Conservation (phyloP, 2,113 vertebrate genomes). For the Probosciger aterrimus region DNA sequence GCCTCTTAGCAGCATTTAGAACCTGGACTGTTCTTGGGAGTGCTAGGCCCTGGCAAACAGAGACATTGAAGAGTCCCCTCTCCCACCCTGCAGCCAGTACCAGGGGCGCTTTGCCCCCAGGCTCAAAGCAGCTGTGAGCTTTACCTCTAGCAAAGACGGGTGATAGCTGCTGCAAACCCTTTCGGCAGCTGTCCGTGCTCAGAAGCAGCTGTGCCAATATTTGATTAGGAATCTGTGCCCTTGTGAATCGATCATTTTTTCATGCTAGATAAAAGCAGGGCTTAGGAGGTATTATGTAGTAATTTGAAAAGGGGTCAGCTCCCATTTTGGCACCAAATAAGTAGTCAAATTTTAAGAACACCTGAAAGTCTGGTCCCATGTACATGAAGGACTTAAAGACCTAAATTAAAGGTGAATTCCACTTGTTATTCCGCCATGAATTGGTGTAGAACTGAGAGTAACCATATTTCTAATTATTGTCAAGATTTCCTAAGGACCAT, state of each 20-base stretch:
- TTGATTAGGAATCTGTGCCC: not conserved
- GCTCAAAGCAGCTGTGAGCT: not conserved
- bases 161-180: not conserved
- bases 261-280: not conserved
- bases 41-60: not conserved
- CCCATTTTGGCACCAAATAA: not conserved
- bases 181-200: not conserved
- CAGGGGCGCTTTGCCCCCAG: not conserved
- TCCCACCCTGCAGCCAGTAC: not conserved
- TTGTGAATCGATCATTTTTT: not conserved
- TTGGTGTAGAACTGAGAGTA: not conserved
- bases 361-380: not conserved
- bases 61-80: not conserved
- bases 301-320: not conserved
- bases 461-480: not conserved
- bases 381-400: not conserved
- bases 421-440: not conserved
- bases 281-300: not conserved
- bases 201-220: not conserved
- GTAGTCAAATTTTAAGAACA: not conserved
- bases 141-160: not conserved
- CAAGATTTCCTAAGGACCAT: not conserved
- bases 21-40: too few relatives aligned
- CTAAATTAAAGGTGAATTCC: conserved; percentile 19
- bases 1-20: not conserved